Evolutionary conservation across 2,888 invertebrate genomes (phyloP).

Genomic region (Macrophya annulata): DNA sequence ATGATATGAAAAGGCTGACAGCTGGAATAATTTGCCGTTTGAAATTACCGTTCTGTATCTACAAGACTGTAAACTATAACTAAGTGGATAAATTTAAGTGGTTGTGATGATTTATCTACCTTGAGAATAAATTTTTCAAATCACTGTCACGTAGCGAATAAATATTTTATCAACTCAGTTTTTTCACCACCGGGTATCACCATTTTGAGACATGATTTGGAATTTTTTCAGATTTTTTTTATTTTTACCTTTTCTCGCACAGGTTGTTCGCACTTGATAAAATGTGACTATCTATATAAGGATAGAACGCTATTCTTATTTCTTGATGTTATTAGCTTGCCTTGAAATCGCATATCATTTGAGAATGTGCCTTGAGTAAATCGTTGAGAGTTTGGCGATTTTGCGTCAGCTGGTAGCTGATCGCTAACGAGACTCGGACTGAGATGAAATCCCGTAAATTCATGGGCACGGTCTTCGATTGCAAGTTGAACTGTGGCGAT

Average conservation of each 20-base stretch:
- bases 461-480: conserved; percentile 63
- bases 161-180: too few species aligned
- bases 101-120: too few species aligned
- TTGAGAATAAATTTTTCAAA: too few species aligned
- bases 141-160: too few species aligned
- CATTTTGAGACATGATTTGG: too few species aligned
- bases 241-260: neutral
- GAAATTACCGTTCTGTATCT: neutral
- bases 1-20: neutral
- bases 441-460: conserved; percentile 44
- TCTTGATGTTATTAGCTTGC: too few species aligned
- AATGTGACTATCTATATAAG: neutral
- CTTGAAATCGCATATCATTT: neutral
- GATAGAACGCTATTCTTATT: neutral
- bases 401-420: conserved; percentile 42
- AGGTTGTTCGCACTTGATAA: neutral
- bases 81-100: too few species aligned
- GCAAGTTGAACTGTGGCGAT: conserved; percentile 59
- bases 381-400: neutral
- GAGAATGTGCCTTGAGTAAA: neutral
- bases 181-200: too few species aligned
- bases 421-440: conserved; percentile 36
- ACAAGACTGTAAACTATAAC: neutral
- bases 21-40: neutral
- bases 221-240: too few species aligned